Evolutionary conservation across 2,797 vertebrate species (phyloP).

Genomic region (Jordanella pulchra): DNA sequence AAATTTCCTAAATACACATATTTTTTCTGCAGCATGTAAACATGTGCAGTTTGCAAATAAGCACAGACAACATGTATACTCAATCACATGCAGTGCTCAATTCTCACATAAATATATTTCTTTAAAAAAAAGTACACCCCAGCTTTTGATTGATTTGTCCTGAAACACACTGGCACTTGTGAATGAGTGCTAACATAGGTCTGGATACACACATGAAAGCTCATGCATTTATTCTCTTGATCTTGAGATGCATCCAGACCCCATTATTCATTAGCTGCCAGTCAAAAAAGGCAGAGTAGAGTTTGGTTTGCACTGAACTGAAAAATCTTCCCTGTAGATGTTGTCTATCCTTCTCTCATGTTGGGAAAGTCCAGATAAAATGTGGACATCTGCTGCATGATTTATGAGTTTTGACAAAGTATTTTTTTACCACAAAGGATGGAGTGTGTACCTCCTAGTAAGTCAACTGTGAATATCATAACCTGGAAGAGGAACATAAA

Average conservation of each 20-base stretch:
- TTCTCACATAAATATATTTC: slow-evolving; percentile 26
- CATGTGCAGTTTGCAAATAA: slow-evolving; percentile 14
- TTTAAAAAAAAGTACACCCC: neutral
- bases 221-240: neutral
- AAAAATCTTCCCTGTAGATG: slow-evolving; percentile 5
- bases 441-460: neutral
- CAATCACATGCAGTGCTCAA: slow-evolving; percentile 25
- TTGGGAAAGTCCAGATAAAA: neutral
- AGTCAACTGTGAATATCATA: neutral
- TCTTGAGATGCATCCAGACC: slow-evolving; percentile 16
- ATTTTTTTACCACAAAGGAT: neutral
- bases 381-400: neutral
- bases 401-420: slow-evolving; percentile 12
- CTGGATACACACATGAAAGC: slow-evolving; percentile 1
- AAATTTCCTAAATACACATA: neutral
- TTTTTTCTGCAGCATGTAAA: slow-evolving; percentile 20
- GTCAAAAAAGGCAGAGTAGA: slow-evolving; percentile 4
- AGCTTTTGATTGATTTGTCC: neutral
- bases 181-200: neutral
- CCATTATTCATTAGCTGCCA: slow-evolving; percentile 24
- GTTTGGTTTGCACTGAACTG: neutral
- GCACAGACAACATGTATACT: slow-evolving; percentile 27
- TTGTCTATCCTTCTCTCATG: neutral
- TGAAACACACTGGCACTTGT: slow-evolving; percentile 9
- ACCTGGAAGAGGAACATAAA: neutral